Evolutionary conservation across 2,797 vertebrate species (phyloP).

Genomic region (Cetoscarus ocellatus): DNA sequence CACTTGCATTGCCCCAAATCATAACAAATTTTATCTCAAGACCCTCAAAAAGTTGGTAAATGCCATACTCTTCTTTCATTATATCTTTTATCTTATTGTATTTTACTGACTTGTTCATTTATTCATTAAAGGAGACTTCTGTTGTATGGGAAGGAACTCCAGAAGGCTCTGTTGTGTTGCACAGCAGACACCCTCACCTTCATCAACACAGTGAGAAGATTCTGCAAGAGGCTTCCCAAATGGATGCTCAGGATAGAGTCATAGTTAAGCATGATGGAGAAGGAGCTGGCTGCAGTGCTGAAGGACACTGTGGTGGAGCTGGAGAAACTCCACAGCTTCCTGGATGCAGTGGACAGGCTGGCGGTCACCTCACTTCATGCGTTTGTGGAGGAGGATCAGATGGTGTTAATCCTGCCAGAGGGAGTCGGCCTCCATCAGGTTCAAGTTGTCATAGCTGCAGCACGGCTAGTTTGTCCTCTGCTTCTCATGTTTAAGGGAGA

Average conservation of each 20-base stretch:
- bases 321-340: conserved; percentile 67
- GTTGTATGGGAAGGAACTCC: conserved; percentile 58
- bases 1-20: too few relatives aligned
- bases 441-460: conserved; percentile 42
- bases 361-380: conserved; percentile 75
- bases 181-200: conserved; percentile 61
- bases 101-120: too few relatives aligned
- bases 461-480: conserved; percentile 55
- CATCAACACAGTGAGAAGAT: conserved; percentile 61
- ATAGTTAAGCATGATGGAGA: conserved; percentile 63
- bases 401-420: conserved; percentile 37
- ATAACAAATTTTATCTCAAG: too few relatives aligned
- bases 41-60: too few relatives aligned
- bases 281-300: conserved; percentile 69
- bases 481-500: conserved; percentile 79
- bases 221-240: conserved; percentile 56
- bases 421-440: conserved; percentile 27
- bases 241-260: conserved; percentile 69
- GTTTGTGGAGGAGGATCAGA: conserved; percentile 58
- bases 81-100: too few relatives aligned
- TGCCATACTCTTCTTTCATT: too few relatives aligned
- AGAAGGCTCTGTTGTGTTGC: conserved; percentile 60
- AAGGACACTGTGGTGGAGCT: conserved; percentile 66
- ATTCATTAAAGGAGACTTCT: conserved; percentile 28
- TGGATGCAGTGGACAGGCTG: conserved; percentile 80